Base-by-base conservation (phyloP, 2,888 invertebrate genomes). In the Ethmia dodecea region DNA sequence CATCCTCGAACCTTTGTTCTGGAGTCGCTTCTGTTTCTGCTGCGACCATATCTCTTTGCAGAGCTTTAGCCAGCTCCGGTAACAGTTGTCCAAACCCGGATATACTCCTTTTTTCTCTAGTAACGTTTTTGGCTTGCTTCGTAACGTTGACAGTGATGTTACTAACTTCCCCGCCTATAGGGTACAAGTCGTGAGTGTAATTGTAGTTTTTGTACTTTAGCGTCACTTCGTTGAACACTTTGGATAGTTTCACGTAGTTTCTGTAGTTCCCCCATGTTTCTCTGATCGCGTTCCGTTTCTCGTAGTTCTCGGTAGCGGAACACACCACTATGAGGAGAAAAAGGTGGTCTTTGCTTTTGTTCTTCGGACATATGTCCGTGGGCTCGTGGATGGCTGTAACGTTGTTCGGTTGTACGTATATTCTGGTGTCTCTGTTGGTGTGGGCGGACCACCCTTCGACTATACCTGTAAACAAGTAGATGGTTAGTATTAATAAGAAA, bases 291-390 rank as follows among this genome's bases (percentile, higher is more conserved):
- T 67, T 52, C 28, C 95, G 84, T 25, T 89, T 87, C 18, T 90
- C 89, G 47, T 91, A 88, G 69, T 95, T 92, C 0, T 71, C 66
- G 0, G 93, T 90, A 0, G 93, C 89, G 0, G 95, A 94, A 57
- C 92, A 93, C 0, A 95, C 92, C 13, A 94, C 88, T 40, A 95
- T 90, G 4, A 95, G 74, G 13, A 94, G 68, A 55, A 91, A 90
- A 1, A 90, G 58, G 57, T 74, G 72, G 33, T 73, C 66, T 33
- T 62, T 69, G n/a, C n/a, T n/a, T 13, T 53, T 53, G 12, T 50
- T 37, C 35, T 42, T 62, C n/a, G 58, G 45, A 55, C 93, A 93
- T 24, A 90, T 58, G 39, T 86, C 65, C 22, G 71, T 77, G 0
- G 93, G 92, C 41, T 87, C 88, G 53, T 93, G 87, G 38, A 93